Percentiles rank a stretch among this genome's conserved stretches.
Evolutionary conservation across 2,888 invertebrate species (phyloP).

Genomic region (Eupithecia inturbata): DNA sequence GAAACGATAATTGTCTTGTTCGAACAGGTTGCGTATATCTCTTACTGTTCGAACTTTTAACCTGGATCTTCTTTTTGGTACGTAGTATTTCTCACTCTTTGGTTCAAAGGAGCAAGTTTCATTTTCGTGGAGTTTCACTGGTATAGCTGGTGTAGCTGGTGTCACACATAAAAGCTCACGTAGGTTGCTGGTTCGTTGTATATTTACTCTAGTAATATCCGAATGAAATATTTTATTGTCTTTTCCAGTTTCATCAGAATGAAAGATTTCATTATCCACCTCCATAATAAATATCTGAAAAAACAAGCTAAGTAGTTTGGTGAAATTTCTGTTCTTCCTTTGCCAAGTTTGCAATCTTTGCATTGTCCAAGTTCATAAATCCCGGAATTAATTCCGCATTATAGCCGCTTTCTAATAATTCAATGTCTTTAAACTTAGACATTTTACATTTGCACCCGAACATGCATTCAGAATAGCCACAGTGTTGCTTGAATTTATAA

Average conservation of each 20-base stretch:
- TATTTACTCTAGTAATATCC: slow-evolving; percentile 59
- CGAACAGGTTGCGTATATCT: slow-evolving; percentile 67
- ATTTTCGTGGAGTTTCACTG: slow-evolving; percentile 42
- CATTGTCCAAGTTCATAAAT: slow-evolving; percentile 74
- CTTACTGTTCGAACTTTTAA: slow-evolving; percentile 73
- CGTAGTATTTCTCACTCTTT: slow-evolving; percentile 63
- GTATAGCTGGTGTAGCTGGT: slow-evolving; percentile 60
- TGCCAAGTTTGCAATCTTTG: slow-evolving; percentile 83
- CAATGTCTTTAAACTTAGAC: slow-evolving; percentile 59
- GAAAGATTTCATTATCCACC: slow-evolving; percentile 7
- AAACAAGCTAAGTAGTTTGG: slow-evolving; percentile 67
- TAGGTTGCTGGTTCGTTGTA: slow-evolving; percentile 58
- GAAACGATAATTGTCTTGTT: slow-evolving; percentile 64
- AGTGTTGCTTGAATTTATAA: slow-evolving; percentile 82
- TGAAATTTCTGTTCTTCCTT: slow-evolving; percentile 89
- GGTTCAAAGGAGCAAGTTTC: slow-evolving; percentile 61
- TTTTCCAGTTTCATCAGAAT: slow-evolving; percentile 31
- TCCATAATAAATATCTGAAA: slow-evolving; percentile 33
- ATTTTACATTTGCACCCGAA: slow-evolving; percentile 79
- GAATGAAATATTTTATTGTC: slow-evolving; percentile 64
- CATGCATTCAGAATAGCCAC: slow-evolving; percentile 85
- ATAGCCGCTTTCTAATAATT: slow-evolving; percentile 54
- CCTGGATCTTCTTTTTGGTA: slow-evolving; percentile 66
- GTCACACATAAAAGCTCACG: slow-evolving; percentile 60
- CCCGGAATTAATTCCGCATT: slow-evolving; percentile 59